phyloP scores from a whole-genome alignment of 2,888 invertebrate species.

The Chymomyza amoena region DNA sequence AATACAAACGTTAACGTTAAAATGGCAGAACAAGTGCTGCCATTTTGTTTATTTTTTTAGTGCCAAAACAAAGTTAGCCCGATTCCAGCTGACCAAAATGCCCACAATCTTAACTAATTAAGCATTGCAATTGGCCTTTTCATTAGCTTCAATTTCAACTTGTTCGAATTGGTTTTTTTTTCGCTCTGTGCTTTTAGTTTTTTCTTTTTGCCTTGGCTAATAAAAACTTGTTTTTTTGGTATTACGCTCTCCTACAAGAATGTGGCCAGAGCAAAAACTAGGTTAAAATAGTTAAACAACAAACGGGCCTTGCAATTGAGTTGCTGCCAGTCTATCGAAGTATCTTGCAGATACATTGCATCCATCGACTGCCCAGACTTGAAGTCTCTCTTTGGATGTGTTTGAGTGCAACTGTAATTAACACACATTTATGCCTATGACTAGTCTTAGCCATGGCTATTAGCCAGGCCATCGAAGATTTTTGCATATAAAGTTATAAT shows the following conservation, averaged over 20 bases:
- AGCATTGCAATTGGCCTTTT: slow-evolving; percentile 28
- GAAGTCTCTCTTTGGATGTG: background rate
- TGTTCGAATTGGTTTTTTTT: slow-evolving; percentile 10
- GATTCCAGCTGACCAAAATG: background rate
- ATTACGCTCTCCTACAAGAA: slow-evolving; percentile 59
- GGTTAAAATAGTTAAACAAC: slow-evolving; percentile 54
- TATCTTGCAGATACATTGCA: background rate
- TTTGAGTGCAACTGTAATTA: background rate
- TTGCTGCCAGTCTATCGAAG: background rate
- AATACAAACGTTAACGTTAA: slow-evolving; percentile 20
- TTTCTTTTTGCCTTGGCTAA: background rate
- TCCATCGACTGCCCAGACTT: background rate
- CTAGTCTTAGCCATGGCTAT: background rate
- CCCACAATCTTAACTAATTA: background rate
- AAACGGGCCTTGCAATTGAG: background rate
- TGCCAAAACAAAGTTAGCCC: background rate
- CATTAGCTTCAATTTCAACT: slow-evolving; percentile 38
- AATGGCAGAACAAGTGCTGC: background rate
- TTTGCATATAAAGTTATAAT: slow-evolving; percentile 19
- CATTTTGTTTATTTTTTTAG: background rate
- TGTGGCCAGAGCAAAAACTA: slow-evolving; percentile 62
- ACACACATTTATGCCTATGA: background rate
- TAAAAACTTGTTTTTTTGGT: background rate
- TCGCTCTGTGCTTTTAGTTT: slow-evolving; percentile 34
- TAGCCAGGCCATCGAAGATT: background rate